Evolutionary conservation across 2,888 invertebrate species (phyloP), one percentile per base, ranked within the genome.

Genomic region (Cephalotes varians): DNA sequence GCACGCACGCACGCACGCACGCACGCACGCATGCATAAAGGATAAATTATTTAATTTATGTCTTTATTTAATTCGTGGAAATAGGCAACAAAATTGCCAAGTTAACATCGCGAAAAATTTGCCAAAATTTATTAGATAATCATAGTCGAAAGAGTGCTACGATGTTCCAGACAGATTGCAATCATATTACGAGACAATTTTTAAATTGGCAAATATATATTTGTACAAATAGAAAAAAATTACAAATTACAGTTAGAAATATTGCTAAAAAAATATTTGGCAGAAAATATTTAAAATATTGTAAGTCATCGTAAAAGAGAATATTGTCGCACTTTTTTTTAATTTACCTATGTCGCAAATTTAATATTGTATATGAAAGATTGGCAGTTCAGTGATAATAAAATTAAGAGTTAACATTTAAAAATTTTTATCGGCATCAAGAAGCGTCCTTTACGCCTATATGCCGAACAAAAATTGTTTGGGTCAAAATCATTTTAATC

Each of bases 61-160:
- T 10, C 4, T 65, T 60, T 49, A 37, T 54, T 85, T 64, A 34
- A 73, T 65, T 72, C 15, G 12, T 51, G 54, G 28, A 81, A 84
- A 80, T 60, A 21, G 18, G 71, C 47, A 34, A 18, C 37, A n/a
- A 37, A 60, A 60, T 71, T 18, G 62, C 15, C 37, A 40, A 34
- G 18, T 37, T 64, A 54, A 62, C 69, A 87, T 65, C 34, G 76
- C 65, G 21, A 9, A 60, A 64, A 34, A 34, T 73, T 80, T 82
- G 21, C 73, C 37, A 62, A 85, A 79, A 87, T 83, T 77, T 69
- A 65, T 49, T 28, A 58, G 65, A 28, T 37, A 71, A 71, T 81
- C 49, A n/a, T n/a, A n/a, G n/a, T n/a, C n/a, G n/a, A n/a, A n/a
- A 77, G 56, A 73, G 72, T 77, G 77, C n/a, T 74, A 82, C 73